phyloP scores from a whole-genome alignment of 2,113 vertebrate species.

The Grammomys dolichurus region DNA sequence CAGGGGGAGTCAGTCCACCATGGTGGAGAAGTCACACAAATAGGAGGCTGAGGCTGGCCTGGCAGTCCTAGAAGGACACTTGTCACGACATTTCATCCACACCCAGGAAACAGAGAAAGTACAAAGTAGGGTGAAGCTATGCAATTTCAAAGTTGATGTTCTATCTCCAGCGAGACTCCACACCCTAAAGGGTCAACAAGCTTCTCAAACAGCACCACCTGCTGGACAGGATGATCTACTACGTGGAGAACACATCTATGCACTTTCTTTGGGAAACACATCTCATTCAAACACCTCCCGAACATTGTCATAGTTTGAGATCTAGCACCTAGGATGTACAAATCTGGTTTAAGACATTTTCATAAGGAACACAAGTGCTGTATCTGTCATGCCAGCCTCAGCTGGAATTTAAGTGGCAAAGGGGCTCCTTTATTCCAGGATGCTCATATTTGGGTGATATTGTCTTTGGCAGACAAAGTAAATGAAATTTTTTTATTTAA shows the following conservation, averaged over 20 bases:
- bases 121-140: not conserved
- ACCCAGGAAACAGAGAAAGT: not conserved
- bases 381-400: not conserved
- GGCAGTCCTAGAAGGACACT: not conserved
- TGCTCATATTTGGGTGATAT: constrained; percentile 8
- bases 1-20: not conserved
- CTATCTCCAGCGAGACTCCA: not conserved
- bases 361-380: not conserved
- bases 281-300: not conserved
- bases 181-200: not conserved
- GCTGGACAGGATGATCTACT: not conserved
- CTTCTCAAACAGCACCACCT: not conserved
- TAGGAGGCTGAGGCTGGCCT: not conserved
- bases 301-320: not conserved
- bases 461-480: constrained; percentile 26
- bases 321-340: not conserved
- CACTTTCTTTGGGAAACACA: too few species aligned
- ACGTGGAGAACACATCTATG: too few species aligned
- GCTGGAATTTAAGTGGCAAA: not conserved
- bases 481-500: constrained; percentile 18
- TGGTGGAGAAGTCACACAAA: not conserved
- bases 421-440: not conserved
- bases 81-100: not conserved
- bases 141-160: not conserved
- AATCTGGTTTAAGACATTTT: not conserved